Base-by-base conservation (phyloP, 1,140 invertebrate genomes). In the Mylabris phalerata region DNA sequence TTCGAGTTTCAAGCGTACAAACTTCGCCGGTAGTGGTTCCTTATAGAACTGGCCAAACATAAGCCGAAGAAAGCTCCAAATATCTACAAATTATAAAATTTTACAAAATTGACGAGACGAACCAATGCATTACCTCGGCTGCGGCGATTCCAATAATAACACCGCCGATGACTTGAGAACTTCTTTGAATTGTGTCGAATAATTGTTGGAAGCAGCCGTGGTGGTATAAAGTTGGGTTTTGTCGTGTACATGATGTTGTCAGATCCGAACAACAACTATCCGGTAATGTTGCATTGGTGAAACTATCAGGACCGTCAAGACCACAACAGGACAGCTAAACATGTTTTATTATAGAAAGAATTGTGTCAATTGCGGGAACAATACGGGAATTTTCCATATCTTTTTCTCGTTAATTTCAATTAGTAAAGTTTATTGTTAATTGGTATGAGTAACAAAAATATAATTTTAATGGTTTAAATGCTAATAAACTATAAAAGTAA, bases 61-160 rank as follows among this genome's bases (percentile, higher is more conserved):
- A 73, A 61, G 27, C 66, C 71, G 47, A 72, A 68, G 26, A 73
- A 57, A 3, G 71, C 70, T n/a, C 70, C 71, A 48, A 71, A 44
- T 11, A 73, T 50, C 69, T 71, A 57, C 26, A 62, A 82, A 75
- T 54, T 46, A 59, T 64, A 70, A 65, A 59, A 52, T 13, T 25
- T 55, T 13, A 54, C 1, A 9, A 38, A 48, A 19, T 45, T 26
- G 5, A 19, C 6, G 10, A 43, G 27, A 25, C 26, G 4, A n/a
- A 5, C 25, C 42, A 24, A 50, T 44, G 24, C 11, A n/a, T 70
- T 70, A 87, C 85, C 78, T 88, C 85, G 64, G 84, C 75, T 63
- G 75, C 84, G 47, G 84, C 85, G 60, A 89, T 77, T 50, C 80
- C 83, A 52, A 89, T 79, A 10, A 82, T 83, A 38, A 86, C 69